Percentiles rank a stretch among this genome's conserved stretches.
Conservation (phyloP, 2,888 invertebrate genomes). For the Acronicta aceris region DNA sequence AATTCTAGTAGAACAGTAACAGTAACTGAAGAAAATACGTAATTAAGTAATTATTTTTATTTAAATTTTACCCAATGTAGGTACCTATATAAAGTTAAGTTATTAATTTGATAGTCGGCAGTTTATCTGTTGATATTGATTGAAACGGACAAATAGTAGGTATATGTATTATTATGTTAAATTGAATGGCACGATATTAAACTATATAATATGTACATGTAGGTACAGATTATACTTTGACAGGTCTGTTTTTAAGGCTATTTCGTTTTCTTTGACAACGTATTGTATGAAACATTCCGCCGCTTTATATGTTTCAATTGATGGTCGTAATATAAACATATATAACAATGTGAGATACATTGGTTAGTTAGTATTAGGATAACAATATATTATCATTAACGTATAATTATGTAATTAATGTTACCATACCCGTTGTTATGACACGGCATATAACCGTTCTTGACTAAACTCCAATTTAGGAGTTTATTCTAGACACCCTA, state of each 20-base stretch:
- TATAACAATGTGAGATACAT: conserved; percentile 44
- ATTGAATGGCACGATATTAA: too few species aligned
- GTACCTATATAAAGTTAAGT: too few species aligned
- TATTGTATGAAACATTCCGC: conserved; percentile 62
- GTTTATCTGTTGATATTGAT: too few species aligned
- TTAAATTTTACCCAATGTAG: conserved; percentile 19
- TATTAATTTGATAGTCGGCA: too few species aligned
- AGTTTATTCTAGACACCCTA: conserved; percentile 37
- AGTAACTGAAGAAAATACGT: too few species aligned
- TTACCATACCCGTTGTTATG: conserved; percentile 55
- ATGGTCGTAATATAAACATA: conserved; percentile 48
- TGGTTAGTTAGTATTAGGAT: conserved; percentile 63
- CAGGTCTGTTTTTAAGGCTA: conserved; percentile 40
- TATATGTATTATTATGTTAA: too few species aligned
- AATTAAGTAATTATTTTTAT: conserved; percentile 49
- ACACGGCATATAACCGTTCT: conserved; percentile 48
- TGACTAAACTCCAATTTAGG: conserved; percentile 35
- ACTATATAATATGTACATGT: conserved; percentile 22
- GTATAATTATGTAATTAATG: conserved; percentile 48
- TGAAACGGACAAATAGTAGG: too few species aligned
- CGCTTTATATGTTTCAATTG: conserved; percentile 55
- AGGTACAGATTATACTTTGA: background rate
- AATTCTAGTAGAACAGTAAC: conserved; percentile 30
- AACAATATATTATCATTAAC: conserved; percentile 63
- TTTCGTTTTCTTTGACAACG: conserved; percentile 47